Conservation (phyloP, 1,140 invertebrate species). For the Bombus haemorrhoidalis region DNA sequence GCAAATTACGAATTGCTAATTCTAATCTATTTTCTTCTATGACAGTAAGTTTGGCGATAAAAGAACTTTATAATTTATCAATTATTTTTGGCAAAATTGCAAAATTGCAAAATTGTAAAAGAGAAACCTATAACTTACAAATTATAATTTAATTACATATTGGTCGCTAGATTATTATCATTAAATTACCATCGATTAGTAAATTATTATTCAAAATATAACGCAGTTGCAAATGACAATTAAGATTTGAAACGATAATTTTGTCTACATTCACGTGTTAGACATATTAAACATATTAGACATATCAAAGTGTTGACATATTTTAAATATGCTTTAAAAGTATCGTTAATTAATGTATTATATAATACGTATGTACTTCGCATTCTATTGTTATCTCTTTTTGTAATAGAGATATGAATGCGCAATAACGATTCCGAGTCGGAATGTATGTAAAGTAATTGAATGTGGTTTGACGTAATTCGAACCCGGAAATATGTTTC, state of each 20-base stretch:
- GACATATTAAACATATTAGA: no score
- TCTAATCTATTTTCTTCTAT: no score
- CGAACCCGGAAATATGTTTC: neutral
- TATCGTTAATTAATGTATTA: conserved; percentile 14
- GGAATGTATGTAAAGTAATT: neutral
- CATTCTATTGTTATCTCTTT: neutral
- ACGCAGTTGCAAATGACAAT: neutral
- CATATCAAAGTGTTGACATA: neutral
- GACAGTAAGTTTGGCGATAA: no score
- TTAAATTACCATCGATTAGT: no score
- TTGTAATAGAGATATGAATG: neutral
- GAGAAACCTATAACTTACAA: no score
- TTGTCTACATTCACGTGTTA: neutral
- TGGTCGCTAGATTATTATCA: no score
- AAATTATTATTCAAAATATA: neutral
- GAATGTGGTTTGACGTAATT: neutral
- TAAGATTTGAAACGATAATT: conserved; percentile 16
- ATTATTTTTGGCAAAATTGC: no score
- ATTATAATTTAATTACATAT: no score
- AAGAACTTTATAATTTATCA: no score
- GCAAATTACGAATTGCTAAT: no score
- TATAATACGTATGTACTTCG: neutral
- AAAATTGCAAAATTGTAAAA: no score
- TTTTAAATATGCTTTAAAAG: conserved; percentile 10
- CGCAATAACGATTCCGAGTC: neutral